These are phyloP conservation scores for Onychostoma macrolepis DNA, from an alignment of 2,113 vertebrate genomes.

Conservation along the genomic window DNA sequence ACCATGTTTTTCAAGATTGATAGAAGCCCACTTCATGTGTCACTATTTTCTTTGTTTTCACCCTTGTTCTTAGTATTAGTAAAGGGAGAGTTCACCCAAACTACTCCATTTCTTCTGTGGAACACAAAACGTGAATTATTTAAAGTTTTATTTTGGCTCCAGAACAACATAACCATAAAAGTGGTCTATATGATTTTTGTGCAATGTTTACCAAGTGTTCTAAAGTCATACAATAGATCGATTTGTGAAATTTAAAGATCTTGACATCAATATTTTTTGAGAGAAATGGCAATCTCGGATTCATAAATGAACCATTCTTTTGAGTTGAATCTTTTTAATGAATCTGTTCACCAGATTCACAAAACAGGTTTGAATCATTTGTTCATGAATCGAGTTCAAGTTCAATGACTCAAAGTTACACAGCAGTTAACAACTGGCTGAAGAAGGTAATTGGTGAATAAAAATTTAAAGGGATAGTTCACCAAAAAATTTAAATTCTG, in stretches of 20 bases:
- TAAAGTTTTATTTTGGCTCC: background rate
- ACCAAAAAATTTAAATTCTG: background rate
- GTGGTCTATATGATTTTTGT: background rate
- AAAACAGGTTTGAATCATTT: background rate
- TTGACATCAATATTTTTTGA: background rate
- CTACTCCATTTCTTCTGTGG: background rate
- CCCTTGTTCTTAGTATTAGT: background rate
- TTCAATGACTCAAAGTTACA: background rate
- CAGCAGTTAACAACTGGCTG: background rate
- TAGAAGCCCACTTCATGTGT: background rate
- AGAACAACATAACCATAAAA: background rate
- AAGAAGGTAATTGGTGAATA: background rate
- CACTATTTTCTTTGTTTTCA: background rate
- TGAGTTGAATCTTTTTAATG: too few relatives aligned
- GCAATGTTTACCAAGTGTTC: background rate
- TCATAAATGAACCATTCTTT: too few relatives aligned
- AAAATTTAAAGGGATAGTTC: background rate
- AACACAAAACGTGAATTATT: background rate
- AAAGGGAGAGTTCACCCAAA: background rate
- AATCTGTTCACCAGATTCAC: background rate
- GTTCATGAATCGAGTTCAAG: background rate
- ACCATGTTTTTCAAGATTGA: constrained; percentile 11
- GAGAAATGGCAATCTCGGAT: background rate
- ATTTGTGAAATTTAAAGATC: background rate
- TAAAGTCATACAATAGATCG: background rate